phyloP scores from a whole-genome alignment of 2,888 invertebrate genomes.

The Synergus laeviventris region DNA sequence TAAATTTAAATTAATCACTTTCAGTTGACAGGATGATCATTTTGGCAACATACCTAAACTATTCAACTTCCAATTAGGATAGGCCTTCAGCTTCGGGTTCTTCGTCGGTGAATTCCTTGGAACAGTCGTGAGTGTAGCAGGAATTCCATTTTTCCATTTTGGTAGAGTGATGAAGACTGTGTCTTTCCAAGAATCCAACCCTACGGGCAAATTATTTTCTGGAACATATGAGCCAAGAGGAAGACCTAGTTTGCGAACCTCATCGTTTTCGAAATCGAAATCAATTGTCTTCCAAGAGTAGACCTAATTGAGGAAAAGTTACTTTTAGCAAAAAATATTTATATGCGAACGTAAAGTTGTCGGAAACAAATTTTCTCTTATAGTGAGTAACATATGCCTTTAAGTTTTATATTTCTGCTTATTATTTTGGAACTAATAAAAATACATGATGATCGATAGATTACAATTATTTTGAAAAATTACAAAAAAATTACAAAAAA shows the following conservation, averaged over 20 bases:
- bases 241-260: constrained; percentile 80
- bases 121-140: constrained; percentile 84
- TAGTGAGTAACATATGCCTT: constrained; percentile 47
- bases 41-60: constrained; percentile 78
- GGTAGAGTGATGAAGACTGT: constrained; percentile 87
- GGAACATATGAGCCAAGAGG: constrained; percentile 81
- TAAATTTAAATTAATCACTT: background rate
- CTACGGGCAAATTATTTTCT: constrained; percentile 85
- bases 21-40: background rate
- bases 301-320: constrained; percentile 69
- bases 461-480: too few species aligned
- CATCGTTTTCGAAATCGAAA: constrained; percentile 82
- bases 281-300: constrained; percentile 88
- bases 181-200: constrained; percentile 83
- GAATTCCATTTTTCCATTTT: constrained; percentile 86
- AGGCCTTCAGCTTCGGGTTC: constrained; percentile 83
- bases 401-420: too few species aligned
- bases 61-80: constrained; percentile 86
- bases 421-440: too few species aligned
- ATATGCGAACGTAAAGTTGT: too few species aligned
- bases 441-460: too few species aligned
- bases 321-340: too few species aligned
- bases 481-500: too few species aligned
- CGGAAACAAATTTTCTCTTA: too few species aligned
- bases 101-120: constrained; percentile 78